These are phyloP conservation scores for Latrodectus geometricus DNA, from an alignment of 1,140 invertebrate genomes.

Conservation along the genomic window DNA sequence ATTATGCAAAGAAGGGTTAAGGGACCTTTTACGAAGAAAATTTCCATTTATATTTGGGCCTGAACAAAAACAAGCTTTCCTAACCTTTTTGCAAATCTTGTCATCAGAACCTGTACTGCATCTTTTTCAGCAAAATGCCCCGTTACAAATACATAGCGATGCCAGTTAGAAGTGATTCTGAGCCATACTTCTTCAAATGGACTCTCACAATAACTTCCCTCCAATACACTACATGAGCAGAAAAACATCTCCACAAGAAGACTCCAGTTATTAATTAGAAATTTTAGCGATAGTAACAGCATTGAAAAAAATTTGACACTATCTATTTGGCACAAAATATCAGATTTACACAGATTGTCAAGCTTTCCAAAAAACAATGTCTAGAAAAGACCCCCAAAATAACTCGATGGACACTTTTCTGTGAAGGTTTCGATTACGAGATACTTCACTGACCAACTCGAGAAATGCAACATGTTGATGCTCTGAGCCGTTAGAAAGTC, in stretches of 20 bases:
- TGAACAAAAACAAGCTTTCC: slow-evolving; percentile 65
- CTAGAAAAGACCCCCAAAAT: slow-evolving; percentile 15
- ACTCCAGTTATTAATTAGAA: no score
- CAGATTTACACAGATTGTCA: slow-evolving; percentile 12
- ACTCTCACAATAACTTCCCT: no score
- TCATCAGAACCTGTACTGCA: no score
- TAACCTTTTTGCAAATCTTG: slow-evolving; percentile 67
- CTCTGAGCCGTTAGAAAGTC: background rate
- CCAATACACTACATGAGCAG: no score
- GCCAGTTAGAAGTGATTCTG: slow-evolving; percentile 71
- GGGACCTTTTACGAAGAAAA: no score
- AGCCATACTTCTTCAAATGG: no score
- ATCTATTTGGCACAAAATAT: slow-evolving; percentile 35
- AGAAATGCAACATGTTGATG: slow-evolving; percentile 13
- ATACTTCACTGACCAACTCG: slow-evolving; percentile 2
- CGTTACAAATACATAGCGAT: slow-evolving; percentile 46
- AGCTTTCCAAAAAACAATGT: slow-evolving; percentile 4
- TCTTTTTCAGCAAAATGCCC: slow-evolving; percentile 57
- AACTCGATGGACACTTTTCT: slow-evolving; percentile 6
- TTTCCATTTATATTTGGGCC: no score
- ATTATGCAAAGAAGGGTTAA: no score
- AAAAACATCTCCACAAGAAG: slow-evolving; percentile 6
- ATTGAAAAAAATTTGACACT: slow-evolving; percentile 22
- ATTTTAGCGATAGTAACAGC: slow-evolving; percentile 6
- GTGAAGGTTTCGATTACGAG: slow-evolving; percentile 34